phyloP scores from a whole-genome alignment of 1,140 invertebrate species.

The Diprion similis region DNA sequence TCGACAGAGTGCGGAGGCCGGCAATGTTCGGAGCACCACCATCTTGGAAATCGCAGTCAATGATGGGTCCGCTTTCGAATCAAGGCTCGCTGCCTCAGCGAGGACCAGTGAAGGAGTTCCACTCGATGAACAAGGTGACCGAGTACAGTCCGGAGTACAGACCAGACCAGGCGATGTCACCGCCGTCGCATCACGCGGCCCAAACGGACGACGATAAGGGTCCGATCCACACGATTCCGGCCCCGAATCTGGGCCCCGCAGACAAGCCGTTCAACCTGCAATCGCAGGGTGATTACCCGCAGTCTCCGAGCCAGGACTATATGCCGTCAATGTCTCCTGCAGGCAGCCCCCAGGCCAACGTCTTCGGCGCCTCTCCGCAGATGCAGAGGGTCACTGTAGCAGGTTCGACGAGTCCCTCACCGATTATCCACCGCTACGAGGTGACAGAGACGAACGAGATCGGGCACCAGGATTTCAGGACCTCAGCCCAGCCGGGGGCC shows the following conservation, averaged over 20 bases:
- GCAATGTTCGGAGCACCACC: conserved; percentile 44
- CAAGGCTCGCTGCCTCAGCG: conserved; percentile 39
- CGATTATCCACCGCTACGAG: conserved; percentile 45
- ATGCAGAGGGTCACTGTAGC: conserved; percentile 35
- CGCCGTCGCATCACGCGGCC: conserved; percentile 38
- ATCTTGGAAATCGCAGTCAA: conserved; percentile 46
- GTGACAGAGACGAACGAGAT: conserved; percentile 49
- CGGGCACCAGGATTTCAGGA: conserved; percentile 36
- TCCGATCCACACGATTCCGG: conserved; percentile 83
- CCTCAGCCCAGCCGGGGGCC: conserved; percentile 31
- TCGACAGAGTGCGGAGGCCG: conserved; percentile 38
- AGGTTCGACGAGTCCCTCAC: conserved; percentile 30
- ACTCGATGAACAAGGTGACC: conserved; percentile 42
- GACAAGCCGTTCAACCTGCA: conserved; percentile 42
- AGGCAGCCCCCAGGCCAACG: conserved; percentile 17
- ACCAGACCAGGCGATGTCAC: conserved; percentile 38
- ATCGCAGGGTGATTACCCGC: neutral
- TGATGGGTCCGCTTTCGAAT: conserved; percentile 37
- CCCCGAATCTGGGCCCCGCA: conserved; percentile 73
- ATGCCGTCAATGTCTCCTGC: neutral
- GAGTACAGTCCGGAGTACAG: conserved; percentile 45
- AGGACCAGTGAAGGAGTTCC: conserved; percentile 43
- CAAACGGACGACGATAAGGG: conserved; percentile 66
- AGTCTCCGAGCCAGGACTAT: neutral
- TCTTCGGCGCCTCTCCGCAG: conserved; percentile 27